Base-by-base conservation (phyloP, 2,113 vertebrate genomes). In the Blennius ocellaris region DNA sequence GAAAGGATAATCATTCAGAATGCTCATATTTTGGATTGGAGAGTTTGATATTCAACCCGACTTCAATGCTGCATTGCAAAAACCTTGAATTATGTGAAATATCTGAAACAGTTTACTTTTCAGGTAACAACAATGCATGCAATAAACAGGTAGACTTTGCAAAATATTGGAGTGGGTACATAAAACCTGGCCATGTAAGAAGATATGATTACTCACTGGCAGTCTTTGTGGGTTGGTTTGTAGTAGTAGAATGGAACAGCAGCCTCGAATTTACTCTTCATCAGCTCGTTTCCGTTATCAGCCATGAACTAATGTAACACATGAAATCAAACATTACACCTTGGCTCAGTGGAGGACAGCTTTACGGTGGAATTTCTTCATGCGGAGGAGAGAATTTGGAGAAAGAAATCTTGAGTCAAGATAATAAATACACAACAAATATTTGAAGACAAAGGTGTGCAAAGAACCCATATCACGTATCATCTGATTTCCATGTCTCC, bases 231-330 rank as follows among this genome's bases (percentile, higher is more conserved):
- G 15, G 87, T 94, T 41, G 96, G 96, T 76, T 93, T 95, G 85
- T 97, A 97, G 92, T 96, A 97, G 87, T 96, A 97, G 58, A 93
- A 85, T 5, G 96, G 96, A 76, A 97, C 94, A 12, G 88, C 65
- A 1, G 94, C 95, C 91, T 97, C 96, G 0, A 95, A 97, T 16
- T 87, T 93, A 50, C 79, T 91, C 91, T 93, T 96, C 89, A 93
- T 92, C 67, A 85, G 82, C 41, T 90, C 74, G 56, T 97, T 97
- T 6, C 96, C 96, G 3, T 92, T 90, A 48, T 93, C 90, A 16
- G 90, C 91, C 94, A 96, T 94, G 88, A 96, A 95, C 96, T 97
- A 86, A 49, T 38, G 14, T 17, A 48, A 68, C 36, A 74, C 43
- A 53, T 17, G 4, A 38, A 49, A 69, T 0, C 7, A 11, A 1